Evolutionary conservation across 2,888 invertebrate species (phyloP), one percentile per base, ranked within the genome.

Genomic region (Drosophila cyrtoloma): DNA sequence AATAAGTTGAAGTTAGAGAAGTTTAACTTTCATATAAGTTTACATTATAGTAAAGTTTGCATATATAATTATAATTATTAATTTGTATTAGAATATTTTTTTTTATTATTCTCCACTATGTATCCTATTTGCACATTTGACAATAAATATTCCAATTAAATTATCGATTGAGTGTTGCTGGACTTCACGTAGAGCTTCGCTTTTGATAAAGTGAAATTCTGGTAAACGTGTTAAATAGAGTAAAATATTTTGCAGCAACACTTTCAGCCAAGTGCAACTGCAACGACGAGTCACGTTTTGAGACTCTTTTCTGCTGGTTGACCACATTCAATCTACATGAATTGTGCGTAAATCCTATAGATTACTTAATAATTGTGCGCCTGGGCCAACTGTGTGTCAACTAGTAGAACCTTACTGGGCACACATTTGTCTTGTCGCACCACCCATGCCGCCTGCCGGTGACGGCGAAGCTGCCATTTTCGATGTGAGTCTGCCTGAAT

Each of bases 401-500:
- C 74, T 74, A 58, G 32, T 28, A 52, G 52, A 47, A 53, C 22
- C 50, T 44, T 63, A 62, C 60, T 60, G 32, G 62, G 42, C 65
- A 58, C 70, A 70, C 79, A 77, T 83, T 85, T 87, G 85, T 87
- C 77, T 79, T 72, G 71, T 63, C 51, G 66, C 33, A 58, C 64
- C 26, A 26, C 4, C 28, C 9, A 26, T 16, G 47, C 3, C 39
- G 68, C 58, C 57, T 72, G 79, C 61, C 77, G 71, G 39, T 62
- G 72, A 72, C 71, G 71, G 61, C 56, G 59, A 67, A 66, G 55
- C 63, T 77, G 77, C 35, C 68, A 67, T 35, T 56, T 47, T 62
- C 56, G 52, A 65, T 39, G 56, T 12, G 55, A 7, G 33, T 5
- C 16, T 33, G 58, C 26, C 62, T 83, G 86, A 86, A 63, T 82